phyloP scores from a whole-genome alignment of 2,888 invertebrate genomes.

The Pogonocherus hispidulus region DNA sequence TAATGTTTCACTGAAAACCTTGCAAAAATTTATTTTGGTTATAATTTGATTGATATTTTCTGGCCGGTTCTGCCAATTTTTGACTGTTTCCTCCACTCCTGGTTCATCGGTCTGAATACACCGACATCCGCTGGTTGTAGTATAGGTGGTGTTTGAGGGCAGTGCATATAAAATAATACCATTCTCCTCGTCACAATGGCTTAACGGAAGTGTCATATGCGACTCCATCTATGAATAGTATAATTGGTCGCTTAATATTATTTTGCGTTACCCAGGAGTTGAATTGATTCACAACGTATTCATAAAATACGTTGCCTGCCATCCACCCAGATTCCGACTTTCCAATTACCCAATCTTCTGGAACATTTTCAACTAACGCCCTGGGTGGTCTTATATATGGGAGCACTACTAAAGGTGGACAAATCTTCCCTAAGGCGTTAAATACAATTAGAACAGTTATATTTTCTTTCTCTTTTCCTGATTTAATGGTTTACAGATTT shows the following conservation, averaged over 20 bases:
- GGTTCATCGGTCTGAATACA: slow-evolving; percentile 52
- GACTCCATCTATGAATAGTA: slow-evolving; percentile 41
- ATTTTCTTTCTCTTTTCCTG: slow-evolving; percentile 55
- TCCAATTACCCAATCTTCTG: slow-evolving; percentile 43
- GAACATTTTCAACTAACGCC: slow-evolving; percentile 43
- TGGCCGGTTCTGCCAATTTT: slow-evolving; percentile 40
- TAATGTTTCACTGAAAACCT: slow-evolving; percentile 41
- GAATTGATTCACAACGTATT: slow-evolving; percentile 42
- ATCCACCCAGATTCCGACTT: slow-evolving; percentile 53
- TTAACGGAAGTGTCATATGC: slow-evolving; percentile 39
- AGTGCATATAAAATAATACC: slow-evolving; percentile 37
- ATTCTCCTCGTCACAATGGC: slow-evolving; percentile 34
- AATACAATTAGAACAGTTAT: slow-evolving; percentile 55
- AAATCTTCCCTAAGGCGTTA: slow-evolving; percentile 38
- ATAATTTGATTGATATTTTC: slow-evolving; percentile 40
- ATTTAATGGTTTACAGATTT: slow-evolving; percentile 51
- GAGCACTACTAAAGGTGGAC: slow-evolving; percentile 43
- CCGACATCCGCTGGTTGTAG: slow-evolving; percentile 54
- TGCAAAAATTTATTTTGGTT: slow-evolving; percentile 53
- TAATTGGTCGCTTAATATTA: slow-evolving; percentile 39
- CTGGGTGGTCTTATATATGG: slow-evolving; percentile 46
- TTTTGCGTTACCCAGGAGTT: slow-evolving; percentile 32
- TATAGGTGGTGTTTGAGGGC: slow-evolving; percentile 43
- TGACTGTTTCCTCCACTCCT: slow-evolving; percentile 52
- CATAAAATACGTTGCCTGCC: slow-evolving; percentile 41